Base-by-base conservation (phyloP, 1,140 invertebrate genomes). In the Drosophila hydei region DNA sequence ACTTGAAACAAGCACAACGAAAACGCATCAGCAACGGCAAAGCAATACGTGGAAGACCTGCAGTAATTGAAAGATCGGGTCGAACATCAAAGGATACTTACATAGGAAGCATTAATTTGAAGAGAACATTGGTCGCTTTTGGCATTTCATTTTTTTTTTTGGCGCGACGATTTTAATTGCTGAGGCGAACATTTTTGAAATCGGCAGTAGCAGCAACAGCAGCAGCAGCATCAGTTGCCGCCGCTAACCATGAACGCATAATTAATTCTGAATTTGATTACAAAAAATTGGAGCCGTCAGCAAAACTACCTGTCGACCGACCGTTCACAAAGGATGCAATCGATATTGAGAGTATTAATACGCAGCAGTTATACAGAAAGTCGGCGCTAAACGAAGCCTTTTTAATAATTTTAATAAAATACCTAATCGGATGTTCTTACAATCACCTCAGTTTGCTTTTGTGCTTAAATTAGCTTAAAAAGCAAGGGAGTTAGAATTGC, bases 221-320 rank as follows among this genome's bases (percentile, higher is more conserved):
- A 21, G 25, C n/a, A n/a, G n/a, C n/a, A n/a, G n/a, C n/a, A 16
- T 42, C 30, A 48, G 14, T 62, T 65, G 21, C 12, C 6, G n/a
- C 12, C 43, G 42, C 54, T 23, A 40, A 27, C 50, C 40, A 42
- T 62, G 19, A 52, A 48, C 64, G 51, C 68, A 65, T 74, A 77
- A 73, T 76, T 76, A 73, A 73, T 79, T 77, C 69, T 30, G 40
- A 72, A 47, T 76, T 79, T 77, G 65, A 79, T 68, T 74, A 68
- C 9, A 45, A 23, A 42, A 12, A 59, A 60, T 48, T 52, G 47
- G 52, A 60, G 38, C 42, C 47, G 18, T 30, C 36, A 59, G 14
- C 25, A 21, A 58, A 40, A 18, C 30, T 40, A 33, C 14, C 14
- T 21, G 36, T 12, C 47, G 11, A 25, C 30, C 30, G 47, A 59